Base-by-base conservation (phyloP, 2,113 vertebrate species). In the Amphilophus citrinellus region DNA sequence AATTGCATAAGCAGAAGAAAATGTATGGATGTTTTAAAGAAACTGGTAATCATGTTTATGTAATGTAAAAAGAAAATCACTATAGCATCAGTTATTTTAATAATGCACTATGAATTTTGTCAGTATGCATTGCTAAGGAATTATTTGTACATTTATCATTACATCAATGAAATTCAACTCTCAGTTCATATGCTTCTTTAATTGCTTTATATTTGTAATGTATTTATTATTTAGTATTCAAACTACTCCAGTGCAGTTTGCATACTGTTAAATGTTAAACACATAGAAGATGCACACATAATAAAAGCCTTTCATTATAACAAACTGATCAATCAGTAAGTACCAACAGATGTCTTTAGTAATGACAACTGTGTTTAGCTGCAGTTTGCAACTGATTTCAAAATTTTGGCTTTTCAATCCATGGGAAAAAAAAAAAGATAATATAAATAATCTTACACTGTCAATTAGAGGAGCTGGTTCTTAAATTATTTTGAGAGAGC, bases 261-360 rank as follows among this genome's bases (percentile, higher is more conserved):
- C 63, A 88, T 79, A 32, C 17, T 50, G 59, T 63, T 61, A 77
- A 73, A 71, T 66, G 6, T 50, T 27, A 84, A 88, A 68, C 3
- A 76, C 22, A 37, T 68, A 57, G 86, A 73, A 56, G 79, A 24
- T 42, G 17, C 61, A 81, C 44, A 79, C 59, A 60, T n/a, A 77
- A 27, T 60, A 37, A 84, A 75, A 86, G 57, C 56, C 53, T 77
- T 60, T 80, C 27, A 53, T 61, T 61, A 50, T 71, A 79, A 76
- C 62, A 0, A 17, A 77, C 8, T 39, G 24, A 87, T 85, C 15
- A n/a, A 61, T 82, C 58, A 5, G 73, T 42, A 61, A 65, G 44
- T 4, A 79, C 17, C 65, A 44, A 57, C n/a, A 50, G 10, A 66
- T 62, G 15, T 83, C 35, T 50, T 66, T 35, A 68, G 56, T 53